A percentile compares a stretch with the other conserved stretches of the same genome.
These are phyloP conservation scores for Spermophilus dauricus DNA, from an alignment of 2,113 vertebrate genomes.

Conservation along the genomic window DNA sequence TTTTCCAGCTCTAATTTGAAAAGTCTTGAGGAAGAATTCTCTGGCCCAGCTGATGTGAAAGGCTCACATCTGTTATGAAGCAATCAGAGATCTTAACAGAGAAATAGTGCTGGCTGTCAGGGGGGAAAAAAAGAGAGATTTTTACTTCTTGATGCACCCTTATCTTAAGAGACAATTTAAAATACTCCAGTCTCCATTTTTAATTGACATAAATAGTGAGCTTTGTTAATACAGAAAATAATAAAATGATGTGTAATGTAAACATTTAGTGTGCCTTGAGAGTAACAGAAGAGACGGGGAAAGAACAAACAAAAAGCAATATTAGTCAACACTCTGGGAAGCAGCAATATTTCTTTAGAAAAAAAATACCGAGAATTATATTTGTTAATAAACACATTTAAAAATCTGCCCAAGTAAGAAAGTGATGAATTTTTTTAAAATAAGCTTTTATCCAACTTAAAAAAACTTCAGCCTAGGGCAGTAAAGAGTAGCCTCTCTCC, in stretches of 20 bases:
- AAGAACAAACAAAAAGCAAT: neutral
- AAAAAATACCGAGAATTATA: neutral
- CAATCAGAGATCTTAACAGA: neutral
- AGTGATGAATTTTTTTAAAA: neutral
- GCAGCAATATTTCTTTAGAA: slow-evolving; percentile 19
- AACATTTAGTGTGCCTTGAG: neutral
- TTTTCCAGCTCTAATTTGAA: neutral
- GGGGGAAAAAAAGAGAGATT: neutral
- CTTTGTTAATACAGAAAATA: neutral
- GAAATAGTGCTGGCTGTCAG: neutral
- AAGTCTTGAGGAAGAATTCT: neutral
- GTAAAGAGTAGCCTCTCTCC: neutral
- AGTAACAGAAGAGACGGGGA: neutral
- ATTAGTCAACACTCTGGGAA: neutral
- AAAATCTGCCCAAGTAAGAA: neutral
- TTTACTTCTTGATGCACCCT: neutral
- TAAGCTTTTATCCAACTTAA: neutral
- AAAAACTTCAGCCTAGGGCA: neutral
- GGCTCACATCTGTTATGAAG: neutral
- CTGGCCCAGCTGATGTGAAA: neutral
- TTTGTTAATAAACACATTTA: neutral
- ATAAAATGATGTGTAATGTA: neutral
- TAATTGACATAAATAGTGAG: neutral
- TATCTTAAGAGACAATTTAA: neutral
- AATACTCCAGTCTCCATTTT: neutral